Conservation (phyloP, 2,797 vertebrate genomes). For the Borostomias antarcticus region DNA sequence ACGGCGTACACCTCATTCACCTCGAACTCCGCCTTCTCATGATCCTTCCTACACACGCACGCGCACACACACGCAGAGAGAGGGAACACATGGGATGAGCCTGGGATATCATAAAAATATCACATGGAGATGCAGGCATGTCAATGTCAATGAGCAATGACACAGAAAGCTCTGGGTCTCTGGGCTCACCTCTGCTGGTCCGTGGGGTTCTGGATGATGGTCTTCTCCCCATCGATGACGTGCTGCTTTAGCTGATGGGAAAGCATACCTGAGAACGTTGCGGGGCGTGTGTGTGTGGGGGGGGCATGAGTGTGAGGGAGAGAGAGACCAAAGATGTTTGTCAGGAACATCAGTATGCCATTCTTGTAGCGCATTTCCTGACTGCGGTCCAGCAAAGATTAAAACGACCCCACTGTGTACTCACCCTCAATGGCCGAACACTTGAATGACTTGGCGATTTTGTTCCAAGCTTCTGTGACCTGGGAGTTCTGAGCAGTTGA, state of each 20-base stretch:
- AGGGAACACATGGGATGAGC: too few relatives aligned
- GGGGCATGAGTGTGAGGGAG: too few relatives aligned
- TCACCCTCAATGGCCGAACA: constrained; percentile 94
- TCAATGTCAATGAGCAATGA: background rate
- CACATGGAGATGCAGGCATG: background rate
- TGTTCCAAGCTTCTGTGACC: constrained; percentile 98
- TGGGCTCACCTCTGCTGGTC: constrained; percentile 92
- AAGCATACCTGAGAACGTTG: constrained; percentile 85
- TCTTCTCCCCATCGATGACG: constrained; percentile 96
- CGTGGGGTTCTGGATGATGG: constrained; percentile 95
- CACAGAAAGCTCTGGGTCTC: background rate
- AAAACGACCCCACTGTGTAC: constrained; percentile 41
- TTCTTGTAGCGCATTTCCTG: background rate
- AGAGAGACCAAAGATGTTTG: too few relatives aligned
- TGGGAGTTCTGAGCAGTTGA: constrained; percentile 89
- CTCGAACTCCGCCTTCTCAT: constrained; percentile 97
- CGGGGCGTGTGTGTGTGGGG: too few relatives aligned
- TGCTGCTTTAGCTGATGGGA: constrained; percentile 98
- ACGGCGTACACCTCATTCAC: constrained; percentile 98
- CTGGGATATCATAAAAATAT: background rate
- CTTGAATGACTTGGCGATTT: constrained; percentile 96
- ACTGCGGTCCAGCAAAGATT: background rate
- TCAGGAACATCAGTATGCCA: constrained; percentile 14
- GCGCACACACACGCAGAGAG: too few relatives aligned
- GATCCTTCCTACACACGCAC: constrained; percentile 88